Evolutionary conservation across 2,113 vertebrate genomes (phyloP).

Genomic region (Marmota monax): DNA sequence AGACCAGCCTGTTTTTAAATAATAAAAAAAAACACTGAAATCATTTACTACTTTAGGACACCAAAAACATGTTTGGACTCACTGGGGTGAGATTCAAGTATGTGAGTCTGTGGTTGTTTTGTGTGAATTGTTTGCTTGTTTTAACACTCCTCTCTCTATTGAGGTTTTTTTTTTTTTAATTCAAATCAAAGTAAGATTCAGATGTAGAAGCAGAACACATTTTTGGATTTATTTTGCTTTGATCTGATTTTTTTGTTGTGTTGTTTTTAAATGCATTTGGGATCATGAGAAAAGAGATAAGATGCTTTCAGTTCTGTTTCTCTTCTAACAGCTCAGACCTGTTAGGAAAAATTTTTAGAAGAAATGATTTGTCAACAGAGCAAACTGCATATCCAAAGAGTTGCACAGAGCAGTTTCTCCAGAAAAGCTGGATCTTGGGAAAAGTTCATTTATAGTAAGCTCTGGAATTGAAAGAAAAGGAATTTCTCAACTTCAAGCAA

Average conservation of each 20-base stretch:
- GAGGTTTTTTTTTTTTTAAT: background rate
- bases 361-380: background rate
- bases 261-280: background rate
- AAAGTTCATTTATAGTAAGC: background rate
- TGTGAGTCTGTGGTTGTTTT: background rate
- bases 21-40: background rate
- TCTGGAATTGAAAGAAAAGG: background rate
- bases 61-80: too few species aligned
- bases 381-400: background rate
- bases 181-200: slow-evolving; percentile 1
- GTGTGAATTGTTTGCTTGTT: slow-evolving; percentile 18
- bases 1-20: background rate
- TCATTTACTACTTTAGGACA: too few species aligned
- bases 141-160: background rate
- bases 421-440: background rate
- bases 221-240: background rate
- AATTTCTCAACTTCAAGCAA: background rate
- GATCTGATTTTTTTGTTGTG: background rate
- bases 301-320: background rate
- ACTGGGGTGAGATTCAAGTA: background rate
- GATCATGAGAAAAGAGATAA: background rate
- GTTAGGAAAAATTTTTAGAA: background rate
- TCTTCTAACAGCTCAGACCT: background rate
- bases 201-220: background rate
- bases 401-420: background rate